Conservation (phyloP, 2,797 vertebrate species). For the Phyllotis vaccarum region DNA sequence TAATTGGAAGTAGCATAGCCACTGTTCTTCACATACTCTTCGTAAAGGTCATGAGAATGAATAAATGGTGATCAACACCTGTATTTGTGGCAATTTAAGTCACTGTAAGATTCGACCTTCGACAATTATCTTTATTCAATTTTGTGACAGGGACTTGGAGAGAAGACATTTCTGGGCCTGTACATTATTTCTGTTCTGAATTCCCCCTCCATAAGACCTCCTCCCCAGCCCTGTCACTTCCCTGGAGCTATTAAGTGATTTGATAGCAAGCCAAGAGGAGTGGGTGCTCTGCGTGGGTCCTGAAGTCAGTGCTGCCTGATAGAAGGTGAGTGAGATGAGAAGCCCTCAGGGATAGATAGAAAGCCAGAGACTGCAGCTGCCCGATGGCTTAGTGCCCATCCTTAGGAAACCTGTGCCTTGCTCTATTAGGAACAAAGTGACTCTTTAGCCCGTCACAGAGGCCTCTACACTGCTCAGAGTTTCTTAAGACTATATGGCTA, state of each 20-base stretch:
- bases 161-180: constrained; percentile 20
- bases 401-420: neutral
- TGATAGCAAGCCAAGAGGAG: neutral
- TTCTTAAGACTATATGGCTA: neutral
- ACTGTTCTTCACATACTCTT: neutral
- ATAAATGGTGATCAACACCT: constrained; percentile 35
- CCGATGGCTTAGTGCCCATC: neutral
- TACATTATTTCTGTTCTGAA: constrained; percentile 14
- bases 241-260: constrained; percentile 22
- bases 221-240: neutral
- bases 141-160: neutral
- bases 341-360: neutral
- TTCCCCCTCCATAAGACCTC: neutral
- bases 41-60: constrained; percentile 62
- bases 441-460: neutral
- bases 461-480: neutral
- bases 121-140: constrained; percentile 62
- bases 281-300: neutral
- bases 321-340: neutral
- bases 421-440: neutral
- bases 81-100: constrained; percentile 65
- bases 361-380: neutral
- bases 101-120: constrained; percentile 69
- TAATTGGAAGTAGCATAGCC: constrained; percentile 7
- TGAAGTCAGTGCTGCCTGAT: neutral